These are phyloP conservation scores for Hydrochoerus hydrochaeris DNA, from an alignment of 2,113 vertebrate genomes.

Conservation along the genomic window DNA sequence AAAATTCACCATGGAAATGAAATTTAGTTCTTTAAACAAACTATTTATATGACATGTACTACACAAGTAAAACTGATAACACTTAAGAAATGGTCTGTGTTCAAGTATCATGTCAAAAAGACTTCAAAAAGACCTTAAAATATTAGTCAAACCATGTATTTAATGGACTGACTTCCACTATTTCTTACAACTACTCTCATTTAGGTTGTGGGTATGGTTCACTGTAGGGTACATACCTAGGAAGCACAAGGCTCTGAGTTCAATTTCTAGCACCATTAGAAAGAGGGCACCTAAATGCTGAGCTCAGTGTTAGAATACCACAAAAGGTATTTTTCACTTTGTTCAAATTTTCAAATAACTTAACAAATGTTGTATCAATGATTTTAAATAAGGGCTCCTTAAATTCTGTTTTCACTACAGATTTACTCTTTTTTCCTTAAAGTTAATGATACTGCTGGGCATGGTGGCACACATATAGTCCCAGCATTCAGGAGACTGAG, in stretches of 20 bases:
- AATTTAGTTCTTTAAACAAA: conserved; percentile 26
- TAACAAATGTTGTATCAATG: not conserved
- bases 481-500: not conserved
- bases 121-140: conserved; percentile 10
- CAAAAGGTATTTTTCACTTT: not conserved
- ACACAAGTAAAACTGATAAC: not conserved
- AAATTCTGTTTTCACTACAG: conserved; percentile 8
- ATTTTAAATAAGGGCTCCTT: conserved; percentile 18
- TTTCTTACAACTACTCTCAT: conserved; percentile 9
- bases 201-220: not conserved
- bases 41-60: not conserved
- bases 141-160: not conserved
- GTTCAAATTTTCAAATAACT: conserved; percentile 5
- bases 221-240: not conserved
- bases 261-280: not conserved
- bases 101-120: not conserved
- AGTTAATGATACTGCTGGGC: not conserved
- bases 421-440: not conserved
- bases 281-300: not conserved
- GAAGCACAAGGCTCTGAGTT: not conserved
- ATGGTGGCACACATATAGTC: not conserved
- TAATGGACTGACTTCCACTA: not conserved
- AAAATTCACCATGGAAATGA: conserved; percentile 3
- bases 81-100: not conserved
- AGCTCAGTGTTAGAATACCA: not conserved